Evolutionary conservation across 2,113 vertebrate genomes (phyloP).

Genomic region (Panthera tigris): DNA sequence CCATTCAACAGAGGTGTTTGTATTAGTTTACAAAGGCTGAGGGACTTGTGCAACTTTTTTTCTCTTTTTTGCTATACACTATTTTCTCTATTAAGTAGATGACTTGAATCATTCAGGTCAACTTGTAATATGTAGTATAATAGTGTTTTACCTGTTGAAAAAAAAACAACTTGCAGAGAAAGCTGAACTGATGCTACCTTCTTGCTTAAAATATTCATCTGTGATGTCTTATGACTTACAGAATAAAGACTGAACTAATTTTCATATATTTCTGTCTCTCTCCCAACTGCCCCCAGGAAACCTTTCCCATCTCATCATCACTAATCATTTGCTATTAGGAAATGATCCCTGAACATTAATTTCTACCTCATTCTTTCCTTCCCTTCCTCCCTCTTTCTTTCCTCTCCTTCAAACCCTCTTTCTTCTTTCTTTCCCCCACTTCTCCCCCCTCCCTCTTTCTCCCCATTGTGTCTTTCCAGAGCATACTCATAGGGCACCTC

Average conservation of each 20-base stretch:
- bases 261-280: constrained; percentile 12
- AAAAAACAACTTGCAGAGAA: constrained; percentile 39
- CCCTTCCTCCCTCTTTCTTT: too few species aligned
- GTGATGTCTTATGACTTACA: neutral
- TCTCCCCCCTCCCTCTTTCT: neutral
- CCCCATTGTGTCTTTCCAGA: neutral
- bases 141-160: constrained; percentile 30
- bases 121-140: neutral
- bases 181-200: constrained; percentile 37
- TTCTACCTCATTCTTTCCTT: neutral
- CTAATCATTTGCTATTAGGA: constrained; percentile 14
- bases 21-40: constrained; percentile 28
- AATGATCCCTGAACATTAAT: constrained; percentile 5
- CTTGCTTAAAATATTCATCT: constrained; percentile 47
- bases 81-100: constrained; percentile 45
- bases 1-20: neutral
- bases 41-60: neutral
- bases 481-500: neutral
- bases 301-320: neutral
- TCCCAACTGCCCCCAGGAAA: neutral
- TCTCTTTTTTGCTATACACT: neutral
- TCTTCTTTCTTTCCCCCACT: too few species aligned
- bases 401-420: neutral
- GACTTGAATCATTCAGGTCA: constrained; percentile 25
- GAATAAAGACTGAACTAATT: neutral